Conservation (phyloP, 2,113 vertebrate species). For the Henicopernis longicauda region DNA sequence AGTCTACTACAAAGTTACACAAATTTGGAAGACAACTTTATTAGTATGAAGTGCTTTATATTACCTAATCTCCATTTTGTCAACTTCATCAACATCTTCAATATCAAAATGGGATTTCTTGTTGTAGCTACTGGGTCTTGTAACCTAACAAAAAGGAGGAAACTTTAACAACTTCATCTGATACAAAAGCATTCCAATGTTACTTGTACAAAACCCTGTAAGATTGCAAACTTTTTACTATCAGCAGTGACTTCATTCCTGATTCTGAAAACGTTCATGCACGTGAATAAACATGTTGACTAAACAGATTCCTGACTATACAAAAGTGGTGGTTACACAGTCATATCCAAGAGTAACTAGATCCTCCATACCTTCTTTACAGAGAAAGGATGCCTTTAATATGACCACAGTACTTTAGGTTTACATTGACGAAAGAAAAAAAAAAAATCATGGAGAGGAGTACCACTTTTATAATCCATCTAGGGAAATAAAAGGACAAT, state of each 20-base stretch:
- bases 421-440: not conserved
- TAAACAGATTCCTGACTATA: not conserved
- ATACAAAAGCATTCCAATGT: not conserved
- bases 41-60: not conserved
- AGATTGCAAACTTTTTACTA: not conserved
- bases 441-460: not conserved
- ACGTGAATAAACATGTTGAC: not conserved
- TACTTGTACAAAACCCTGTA: not conserved
- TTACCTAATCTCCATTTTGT: conserved; percentile 95
- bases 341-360: not conserved
- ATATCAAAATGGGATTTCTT: conserved; percentile 94
- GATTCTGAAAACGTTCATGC: not conserved
- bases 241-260: not conserved
- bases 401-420: not conserved
- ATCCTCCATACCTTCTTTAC: not conserved
- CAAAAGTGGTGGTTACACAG: not conserved
- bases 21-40: not conserved
- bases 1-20: not conserved
- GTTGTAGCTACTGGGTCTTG: conserved; percentile 91
- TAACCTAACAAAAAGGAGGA: conserved; percentile 76
- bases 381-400: not conserved
- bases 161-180: not conserved
- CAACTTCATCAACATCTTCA: conserved; percentile 93
- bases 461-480: not conserved
- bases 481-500: not conserved